Percentiles rank a stretch among this genome's conserved stretches.
Evolutionary conservation across 1,140 invertebrate species (phyloP).

Genomic region (Drosophila chauvacae): DNA sequence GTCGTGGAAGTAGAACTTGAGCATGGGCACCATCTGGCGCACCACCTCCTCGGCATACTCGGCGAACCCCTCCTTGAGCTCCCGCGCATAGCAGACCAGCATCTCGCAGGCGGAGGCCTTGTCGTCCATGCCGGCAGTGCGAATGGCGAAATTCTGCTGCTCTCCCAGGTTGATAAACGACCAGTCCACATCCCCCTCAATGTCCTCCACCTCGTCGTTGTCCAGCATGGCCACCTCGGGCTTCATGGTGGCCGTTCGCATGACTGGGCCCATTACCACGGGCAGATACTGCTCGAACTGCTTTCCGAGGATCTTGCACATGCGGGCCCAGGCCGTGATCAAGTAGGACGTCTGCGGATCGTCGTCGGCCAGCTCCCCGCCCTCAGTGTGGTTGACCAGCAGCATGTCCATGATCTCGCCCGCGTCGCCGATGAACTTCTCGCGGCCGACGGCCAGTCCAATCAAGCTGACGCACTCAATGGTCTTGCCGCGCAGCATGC

Average conservation of each 20-base stretch:
- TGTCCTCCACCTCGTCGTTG: slow-evolving; percentile 94
- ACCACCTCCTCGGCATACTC: slow-evolving; percentile 97
- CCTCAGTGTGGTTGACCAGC: slow-evolving; percentile 94
- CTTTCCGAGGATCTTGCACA: slow-evolving; percentile 98
- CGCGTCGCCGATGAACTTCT: slow-evolving; percentile 97
- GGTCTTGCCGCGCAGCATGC: slow-evolving; percentile 96
- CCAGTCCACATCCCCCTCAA: slow-evolving; percentile 97
- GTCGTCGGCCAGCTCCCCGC: slow-evolving; percentile 92
- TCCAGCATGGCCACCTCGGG: slow-evolving; percentile 98
- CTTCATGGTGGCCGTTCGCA: slow-evolving; percentile 97
- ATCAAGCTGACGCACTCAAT: slow-evolving; percentile 99
- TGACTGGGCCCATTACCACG: slow-evolving; percentile 98
- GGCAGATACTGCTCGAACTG: slow-evolving; percentile 99
- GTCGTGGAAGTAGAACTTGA: slow-evolving; percentile 99
- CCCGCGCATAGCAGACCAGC: slow-evolving; percentile 99
- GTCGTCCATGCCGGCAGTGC: slow-evolving; percentile 96
- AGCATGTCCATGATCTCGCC: slow-evolving; percentile 98
- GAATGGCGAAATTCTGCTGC: slow-evolving; percentile 96
- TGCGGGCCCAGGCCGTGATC: slow-evolving; percentile 99
- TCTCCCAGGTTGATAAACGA: slow-evolving; percentile 98
- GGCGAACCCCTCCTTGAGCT: slow-evolving; percentile 98
- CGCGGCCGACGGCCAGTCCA: slow-evolving; percentile 97
- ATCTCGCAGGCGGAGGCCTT: slow-evolving; percentile 99
- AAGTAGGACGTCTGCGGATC: slow-evolving; percentile 99
- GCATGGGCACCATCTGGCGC: slow-evolving; percentile 97